A percentile compares a stretch with the other conserved stretches of the same genome.
These are phyloP conservation scores for Troglohyphantes excavatus DNA, from an alignment of 2,888 invertebrate genomes.

Conservation along the genomic window DNA sequence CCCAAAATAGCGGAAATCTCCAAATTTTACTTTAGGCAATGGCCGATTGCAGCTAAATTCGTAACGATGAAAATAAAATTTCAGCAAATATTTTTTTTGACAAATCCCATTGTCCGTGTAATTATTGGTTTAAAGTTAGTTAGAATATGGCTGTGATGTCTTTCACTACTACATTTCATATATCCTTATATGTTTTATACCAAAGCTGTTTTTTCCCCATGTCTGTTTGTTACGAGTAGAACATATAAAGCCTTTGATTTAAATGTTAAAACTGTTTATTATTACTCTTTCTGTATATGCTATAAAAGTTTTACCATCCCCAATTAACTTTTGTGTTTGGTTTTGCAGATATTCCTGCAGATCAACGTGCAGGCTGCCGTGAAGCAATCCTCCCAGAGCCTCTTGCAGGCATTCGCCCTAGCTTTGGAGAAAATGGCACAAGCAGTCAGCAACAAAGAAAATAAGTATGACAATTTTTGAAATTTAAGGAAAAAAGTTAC, in stretches of 20 bases:
- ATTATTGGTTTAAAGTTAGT: too few relatives aligned
- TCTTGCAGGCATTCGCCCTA: slow-evolving; percentile 82
- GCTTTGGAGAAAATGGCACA: slow-evolving; percentile 80
- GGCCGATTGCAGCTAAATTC: too few relatives aligned
- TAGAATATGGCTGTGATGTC: too few relatives aligned
- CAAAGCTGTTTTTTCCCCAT: background rate
- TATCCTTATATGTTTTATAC: background rate
- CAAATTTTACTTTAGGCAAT: too few relatives aligned
- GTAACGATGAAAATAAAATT: too few relatives aligned
- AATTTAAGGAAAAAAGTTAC: background rate
- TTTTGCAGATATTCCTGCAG: slow-evolving; percentile 82
- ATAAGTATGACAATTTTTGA: background rate
- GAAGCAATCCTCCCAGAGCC: slow-evolving; percentile 82
- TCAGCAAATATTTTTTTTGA: too few relatives aligned
- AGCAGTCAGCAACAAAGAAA: slow-evolving; percentile 29
- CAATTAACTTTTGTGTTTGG: too few relatives aligned
- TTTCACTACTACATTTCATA: background rate
- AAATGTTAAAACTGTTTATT: background rate
- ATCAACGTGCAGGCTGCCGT: slow-evolving; percentile 82
- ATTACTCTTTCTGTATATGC: too few relatives aligned
- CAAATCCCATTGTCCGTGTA: too few relatives aligned
- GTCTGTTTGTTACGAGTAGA: too few relatives aligned
- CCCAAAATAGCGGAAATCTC: too few relatives aligned
- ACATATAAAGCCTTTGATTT: background rate
- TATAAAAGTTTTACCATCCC: too few relatives aligned